Conservation (phyloP, 2,113 vertebrate genomes). For the Ageneiosus marmoratus region DNA sequence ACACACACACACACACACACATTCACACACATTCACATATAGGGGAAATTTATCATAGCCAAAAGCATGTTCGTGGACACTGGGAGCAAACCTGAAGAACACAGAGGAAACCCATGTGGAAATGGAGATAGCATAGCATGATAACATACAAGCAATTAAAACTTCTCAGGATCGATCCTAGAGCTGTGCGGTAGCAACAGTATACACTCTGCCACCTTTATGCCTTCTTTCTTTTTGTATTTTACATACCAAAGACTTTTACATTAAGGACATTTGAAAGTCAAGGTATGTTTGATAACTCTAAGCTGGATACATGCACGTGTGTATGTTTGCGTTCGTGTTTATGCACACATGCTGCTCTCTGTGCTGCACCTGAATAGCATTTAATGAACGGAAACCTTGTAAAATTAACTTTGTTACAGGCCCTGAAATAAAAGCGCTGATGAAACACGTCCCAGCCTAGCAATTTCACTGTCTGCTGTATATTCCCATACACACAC, state of each 20-base stretch:
- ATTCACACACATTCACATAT: too few species aligned
- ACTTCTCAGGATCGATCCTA: background rate
- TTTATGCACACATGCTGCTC: slow-evolving; percentile 1
- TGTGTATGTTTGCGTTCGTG: slow-evolving; percentile 24
- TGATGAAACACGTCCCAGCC: slow-evolving; percentile 38
- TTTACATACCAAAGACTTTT: background rate
- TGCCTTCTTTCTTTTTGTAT: background rate
- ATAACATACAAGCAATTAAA: too few species aligned
- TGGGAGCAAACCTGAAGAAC: background rate
- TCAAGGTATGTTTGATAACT: background rate
- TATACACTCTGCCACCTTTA: background rate
- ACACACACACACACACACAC: too few species aligned
- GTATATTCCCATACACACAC: too few species aligned
- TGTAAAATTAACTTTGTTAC: slow-evolving; percentile 65
- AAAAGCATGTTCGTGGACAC: background rate
- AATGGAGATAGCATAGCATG: too few species aligned
- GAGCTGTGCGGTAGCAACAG: background rate
- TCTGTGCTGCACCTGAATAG: slow-evolving; percentile 58
- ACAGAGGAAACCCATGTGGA: background rate
- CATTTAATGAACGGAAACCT: slow-evolving; percentile 64
- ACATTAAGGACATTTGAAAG: background rate
- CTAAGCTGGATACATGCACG: background rate
- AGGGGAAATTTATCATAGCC: background rate
- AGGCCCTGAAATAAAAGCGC: slow-evolving; percentile 57
- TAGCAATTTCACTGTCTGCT: slow-evolving; percentile 44